Conservation (phyloP, 1,140 invertebrate genomes). For the Pinna nobilis region DNA sequence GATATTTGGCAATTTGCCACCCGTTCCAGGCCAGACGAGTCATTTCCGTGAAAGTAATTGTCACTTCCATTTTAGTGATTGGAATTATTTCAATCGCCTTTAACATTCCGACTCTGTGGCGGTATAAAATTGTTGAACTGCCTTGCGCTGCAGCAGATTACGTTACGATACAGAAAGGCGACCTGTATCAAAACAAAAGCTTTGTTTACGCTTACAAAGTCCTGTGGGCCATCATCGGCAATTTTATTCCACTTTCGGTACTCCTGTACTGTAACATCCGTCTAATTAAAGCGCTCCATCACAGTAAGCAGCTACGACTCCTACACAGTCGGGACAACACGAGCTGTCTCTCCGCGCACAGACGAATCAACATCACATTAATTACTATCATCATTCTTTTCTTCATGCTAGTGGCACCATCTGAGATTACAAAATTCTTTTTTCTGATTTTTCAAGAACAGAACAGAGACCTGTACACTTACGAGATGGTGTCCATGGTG, state of each 20-base stretch:
- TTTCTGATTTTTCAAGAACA: conserved; percentile 48
- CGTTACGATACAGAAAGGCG: neutral
- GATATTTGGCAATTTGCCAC: conserved; percentile 66
- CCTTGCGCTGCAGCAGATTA: conserved; percentile 10
- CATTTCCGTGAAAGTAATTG: conserved; percentile 52
- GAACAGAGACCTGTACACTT: conserved; percentile 30
- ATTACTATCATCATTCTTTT: conserved; percentile 67
- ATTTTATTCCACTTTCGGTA: conserved; percentile 61
- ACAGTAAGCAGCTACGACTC: conserved; percentile 48
- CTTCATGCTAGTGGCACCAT: conserved; percentile 64
- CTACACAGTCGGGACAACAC: conserved; percentile 52
- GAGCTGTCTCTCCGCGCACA: conserved; percentile 48
- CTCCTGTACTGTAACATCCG: conserved; percentile 63
- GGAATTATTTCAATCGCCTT: conserved; percentile 52
- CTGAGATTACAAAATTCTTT: conserved; percentile 63
- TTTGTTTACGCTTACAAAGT: conserved; percentile 59
- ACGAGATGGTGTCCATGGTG: conserved; percentile 43
- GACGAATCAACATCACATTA: conserved; percentile 62
- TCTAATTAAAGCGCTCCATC: conserved; percentile 53
- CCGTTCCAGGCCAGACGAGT: conserved; percentile 61
- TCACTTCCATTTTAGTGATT: conserved; percentile 47
- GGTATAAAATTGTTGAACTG: conserved; percentile 35
- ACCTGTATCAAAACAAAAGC: conserved; percentile 31
- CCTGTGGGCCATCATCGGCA: conserved; percentile 65
- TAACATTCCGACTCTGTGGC: conserved; percentile 60